A percentile compares a stretch with the other conserved stretches of the same genome.
phyloP scores from a whole-genome alignment of 1,140 invertebrate genomes.

The Trachymyrmex cornetzi region DNA sequence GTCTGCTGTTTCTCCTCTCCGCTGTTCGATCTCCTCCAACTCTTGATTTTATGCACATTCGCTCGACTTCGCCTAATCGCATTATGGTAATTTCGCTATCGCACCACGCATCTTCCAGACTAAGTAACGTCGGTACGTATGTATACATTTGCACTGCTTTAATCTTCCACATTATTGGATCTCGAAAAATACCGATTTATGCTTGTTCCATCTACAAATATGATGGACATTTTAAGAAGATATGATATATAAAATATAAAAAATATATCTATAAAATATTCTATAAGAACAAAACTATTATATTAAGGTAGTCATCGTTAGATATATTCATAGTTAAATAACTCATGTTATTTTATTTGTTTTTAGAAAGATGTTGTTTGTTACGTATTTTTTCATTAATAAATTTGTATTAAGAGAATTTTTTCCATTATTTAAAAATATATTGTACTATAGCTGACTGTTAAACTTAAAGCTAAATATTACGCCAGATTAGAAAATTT shows the following conservation, averaged over 20 bases:
- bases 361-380: neutral
- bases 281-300: neutral
- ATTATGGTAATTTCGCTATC: slow-evolving; percentile 72
- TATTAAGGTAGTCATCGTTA: neutral
- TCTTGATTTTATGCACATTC: slow-evolving; percentile 70
- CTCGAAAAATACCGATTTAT: neutral
- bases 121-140: slow-evolving; percentile 34
- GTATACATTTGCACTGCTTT: slow-evolving; percentile 25
- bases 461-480: neutral
- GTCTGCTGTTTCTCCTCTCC: neutral
- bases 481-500: neutral
- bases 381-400: neutral
- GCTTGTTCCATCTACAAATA: neutral
- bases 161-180: neutral
- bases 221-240: neutral
- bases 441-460: neutral
- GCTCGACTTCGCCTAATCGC: slow-evolving; percentile 65
- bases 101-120: slow-evolving; percentile 56
- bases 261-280: neutral
- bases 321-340: neutral
- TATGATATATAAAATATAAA: neutral
- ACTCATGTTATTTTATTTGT: neutral
- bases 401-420: neutral
- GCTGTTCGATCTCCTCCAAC: slow-evolving; percentile 22
- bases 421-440: neutral